A percentile compares a stretch with the other conserved stretches of the same genome.
phyloP scores from a whole-genome alignment of 2,797 vertebrate genomes.

The Clarias laeviceps region DNA sequence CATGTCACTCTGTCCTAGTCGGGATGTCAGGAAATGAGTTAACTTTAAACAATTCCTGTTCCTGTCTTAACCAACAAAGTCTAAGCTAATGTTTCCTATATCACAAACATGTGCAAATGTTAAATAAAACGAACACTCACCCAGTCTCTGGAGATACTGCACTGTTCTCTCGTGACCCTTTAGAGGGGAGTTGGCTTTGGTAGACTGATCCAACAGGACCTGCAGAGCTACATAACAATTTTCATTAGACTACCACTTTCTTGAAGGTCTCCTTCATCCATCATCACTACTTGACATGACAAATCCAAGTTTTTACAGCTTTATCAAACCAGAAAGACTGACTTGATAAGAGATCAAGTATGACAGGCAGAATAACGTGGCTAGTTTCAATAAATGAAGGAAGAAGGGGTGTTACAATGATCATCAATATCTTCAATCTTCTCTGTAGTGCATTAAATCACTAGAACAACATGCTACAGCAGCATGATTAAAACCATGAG shows the following conservation, averaged over 20 bases:
- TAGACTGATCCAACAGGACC: constrained; percentile 96
- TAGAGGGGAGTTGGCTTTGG: constrained; percentile 96
- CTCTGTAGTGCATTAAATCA: constrained; percentile 58
- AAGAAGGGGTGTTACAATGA: background rate
- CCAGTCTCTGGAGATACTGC: constrained; percentile 94
- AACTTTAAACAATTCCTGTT: background rate
- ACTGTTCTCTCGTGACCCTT: constrained; percentile 98
- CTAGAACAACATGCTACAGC: constrained; percentile 47
- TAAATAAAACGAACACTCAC: constrained; percentile 67
- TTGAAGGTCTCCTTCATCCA: background rate
- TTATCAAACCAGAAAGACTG: background rate
- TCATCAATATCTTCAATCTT: constrained; percentile 18
- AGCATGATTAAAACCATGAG: constrained; percentile 56
- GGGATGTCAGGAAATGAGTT: background rate
- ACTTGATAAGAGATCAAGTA: constrained; percentile 52
- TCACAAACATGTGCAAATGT: background rate
- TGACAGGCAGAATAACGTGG: constrained; percentile 46
- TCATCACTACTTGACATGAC: background rate
- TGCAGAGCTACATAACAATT: constrained; percentile 80
- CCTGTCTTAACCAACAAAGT: background rate
- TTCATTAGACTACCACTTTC: background rate
- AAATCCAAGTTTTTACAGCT: constrained; percentile 6
- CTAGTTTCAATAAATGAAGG: background rate
- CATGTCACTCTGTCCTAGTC: background rate
- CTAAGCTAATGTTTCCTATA: background rate